These are phyloP conservation scores for Aphelenchoides besseyi DNA, from an alignment of 1,140 invertebrate species.

Conservation along the genomic window DNA sequence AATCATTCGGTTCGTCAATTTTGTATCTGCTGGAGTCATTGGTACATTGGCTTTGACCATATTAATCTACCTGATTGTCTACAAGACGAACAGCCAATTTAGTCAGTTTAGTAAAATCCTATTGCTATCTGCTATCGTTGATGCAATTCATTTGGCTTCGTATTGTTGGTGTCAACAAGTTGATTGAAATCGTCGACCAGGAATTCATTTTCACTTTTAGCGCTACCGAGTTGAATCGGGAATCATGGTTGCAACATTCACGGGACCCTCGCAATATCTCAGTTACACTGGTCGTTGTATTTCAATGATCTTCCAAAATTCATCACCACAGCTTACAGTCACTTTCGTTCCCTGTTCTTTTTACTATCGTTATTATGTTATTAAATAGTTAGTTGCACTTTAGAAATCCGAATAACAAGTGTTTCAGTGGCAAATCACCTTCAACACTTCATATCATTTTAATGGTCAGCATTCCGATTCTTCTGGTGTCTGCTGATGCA, in stretches of 20 bases:
- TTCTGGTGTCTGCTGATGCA: neutral
- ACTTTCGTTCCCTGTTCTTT: neutral
- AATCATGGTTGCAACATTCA: neutral
- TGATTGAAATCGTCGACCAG: neutral
- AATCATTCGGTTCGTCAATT: neutral
- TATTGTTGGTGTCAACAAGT: neutral
- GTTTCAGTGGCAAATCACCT: neutral
- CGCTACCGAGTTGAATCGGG: neutral
- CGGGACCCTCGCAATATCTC: neutral
- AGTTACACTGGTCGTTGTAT: neutral
- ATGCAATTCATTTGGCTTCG: neutral
- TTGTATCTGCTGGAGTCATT: neutral
- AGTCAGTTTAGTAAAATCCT: neutral
- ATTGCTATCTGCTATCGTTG: neutral
- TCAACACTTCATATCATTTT: neutral
- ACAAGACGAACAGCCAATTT: neutral
- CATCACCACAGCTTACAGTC: neutral
- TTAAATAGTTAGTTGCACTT: neutral
- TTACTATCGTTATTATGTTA: neutral
- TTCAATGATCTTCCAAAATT: neutral
- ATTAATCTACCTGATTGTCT: neutral
- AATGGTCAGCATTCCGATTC: neutral
- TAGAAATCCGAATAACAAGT: neutral
- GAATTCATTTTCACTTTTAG: neutral
- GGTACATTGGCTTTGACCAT: neutral